Evolutionary conservation across 2,797 vertebrate genomes (phyloP), one percentile per base, ranked within the genome.

Genomic region (Chaenodraco wilsoni): DNA sequence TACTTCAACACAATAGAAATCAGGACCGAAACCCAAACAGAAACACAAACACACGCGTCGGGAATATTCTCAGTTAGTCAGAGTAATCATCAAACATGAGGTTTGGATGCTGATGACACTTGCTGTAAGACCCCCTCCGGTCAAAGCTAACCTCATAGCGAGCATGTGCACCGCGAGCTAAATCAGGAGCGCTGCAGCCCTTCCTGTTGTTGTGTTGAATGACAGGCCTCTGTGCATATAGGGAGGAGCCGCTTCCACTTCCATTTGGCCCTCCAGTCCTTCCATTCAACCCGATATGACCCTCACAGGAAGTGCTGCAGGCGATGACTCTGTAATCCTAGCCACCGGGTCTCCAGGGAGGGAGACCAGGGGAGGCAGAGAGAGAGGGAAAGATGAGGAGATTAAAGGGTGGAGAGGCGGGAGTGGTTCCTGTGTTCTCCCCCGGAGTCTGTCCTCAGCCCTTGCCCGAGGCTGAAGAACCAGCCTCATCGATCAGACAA

Each of bases 301-400:
- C 89, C 87, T 87, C 85, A 79, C 78, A 87, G 87, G 84, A 89
- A 89, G 88, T 65, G 79, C 88, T 75, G 69, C 69, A 45, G 87
- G 84, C 82, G 76, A 61, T 64, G 41, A 40, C 49, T 63, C 85
- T 81, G 88, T 90, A 88, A 90, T 67, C 84, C 82, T 69, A 86
- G 73, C 77, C 83, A 57, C 57, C 27, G 3, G 33, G 79, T 83
- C 88, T 82, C 76, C 19, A 55, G 83, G 79, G 82, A 80, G 49
- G 23, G 61, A 46, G 70, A 81, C 50, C 58, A 52, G 44, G 65
- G 67, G 72, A 82, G 63, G 49, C 50, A 66, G 72, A 65, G 6
- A 65, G 68, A 62, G 79, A 65, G 57, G 69, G 79, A 84, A 77
- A 79, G 82, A 84, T 16, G 61, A 80, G 71, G 58, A 76, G 78